A percentile compares a stretch with the other conserved stretches of the same genome.
Evolutionary conservation across 2,888 invertebrate genomes (phyloP).

Genomic region (Macrophya alboannulata): DNA sequence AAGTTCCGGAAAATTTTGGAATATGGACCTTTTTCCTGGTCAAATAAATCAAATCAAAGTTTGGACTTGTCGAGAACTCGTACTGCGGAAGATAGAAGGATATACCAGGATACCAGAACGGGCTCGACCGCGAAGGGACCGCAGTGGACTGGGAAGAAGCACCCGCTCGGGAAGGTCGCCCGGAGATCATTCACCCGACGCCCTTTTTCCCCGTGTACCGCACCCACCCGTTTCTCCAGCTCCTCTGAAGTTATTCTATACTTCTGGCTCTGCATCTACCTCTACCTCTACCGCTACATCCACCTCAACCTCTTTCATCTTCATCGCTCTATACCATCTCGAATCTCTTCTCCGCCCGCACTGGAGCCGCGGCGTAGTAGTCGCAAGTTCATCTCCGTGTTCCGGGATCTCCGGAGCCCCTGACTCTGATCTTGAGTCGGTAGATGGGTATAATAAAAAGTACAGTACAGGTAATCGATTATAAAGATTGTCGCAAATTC

Average conservation of each 20-base stretch:
- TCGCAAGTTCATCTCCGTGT: conserved; percentile 37
- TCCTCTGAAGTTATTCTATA: conserved; percentile 62
- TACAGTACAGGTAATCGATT: background rate
- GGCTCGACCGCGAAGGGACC: conserved; percentile 40
- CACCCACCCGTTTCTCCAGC: conserved; percentile 62
- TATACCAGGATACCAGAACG: conserved; percentile 28
- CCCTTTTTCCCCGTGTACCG: conserved; percentile 70
- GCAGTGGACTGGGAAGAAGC: conserved; percentile 40
- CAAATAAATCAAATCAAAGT: background rate
- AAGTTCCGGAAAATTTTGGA: too few species aligned
- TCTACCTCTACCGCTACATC: conserved; percentile 60
- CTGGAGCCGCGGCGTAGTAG: background rate
- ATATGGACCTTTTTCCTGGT: background rate
- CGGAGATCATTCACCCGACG: conserved; percentile 72
- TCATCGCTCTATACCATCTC: conserved; percentile 60
- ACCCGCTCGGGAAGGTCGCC: conserved; percentile 69
- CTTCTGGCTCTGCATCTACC: conserved; percentile 59
- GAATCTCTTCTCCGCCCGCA: conserved; percentile 36
- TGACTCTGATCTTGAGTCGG: background rate
- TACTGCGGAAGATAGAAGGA: conserved; percentile 24
- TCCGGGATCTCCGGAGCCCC: conserved; percentile 30
- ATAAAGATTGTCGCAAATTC: background rate
- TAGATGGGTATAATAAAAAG: background rate
- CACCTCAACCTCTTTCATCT: conserved; percentile 59
- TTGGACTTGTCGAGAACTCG: conserved; percentile 3